Evolutionary conservation across 2,888 invertebrate genomes (phyloP).

Genomic region (Melipona bicolor): DNA sequence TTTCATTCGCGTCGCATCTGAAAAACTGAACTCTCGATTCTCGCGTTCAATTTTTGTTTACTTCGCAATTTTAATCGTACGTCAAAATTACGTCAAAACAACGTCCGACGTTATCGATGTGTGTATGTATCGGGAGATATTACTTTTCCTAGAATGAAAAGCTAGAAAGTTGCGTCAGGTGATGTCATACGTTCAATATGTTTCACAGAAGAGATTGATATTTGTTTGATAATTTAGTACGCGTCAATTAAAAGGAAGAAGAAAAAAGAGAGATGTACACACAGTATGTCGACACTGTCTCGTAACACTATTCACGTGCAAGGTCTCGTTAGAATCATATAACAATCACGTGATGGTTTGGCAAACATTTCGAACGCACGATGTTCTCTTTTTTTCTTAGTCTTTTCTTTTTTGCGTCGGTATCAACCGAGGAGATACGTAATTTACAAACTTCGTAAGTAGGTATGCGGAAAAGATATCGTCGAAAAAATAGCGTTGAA

Average conservation of each 20-base stretch:
- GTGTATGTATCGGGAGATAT: background rate
- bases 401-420: background rate
- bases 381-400: background rate
- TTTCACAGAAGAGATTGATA: background rate
- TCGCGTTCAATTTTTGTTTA: background rate
- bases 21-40: background rate
- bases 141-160: background rate
- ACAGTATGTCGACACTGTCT: background rate
- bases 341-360: conserved; percentile 8
- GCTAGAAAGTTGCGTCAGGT: conserved; percentile 1
- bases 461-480: background rate
- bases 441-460: background rate
- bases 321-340: conserved; percentile 10
- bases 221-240: background rate
- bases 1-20: background rate
- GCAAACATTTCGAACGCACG: background rate
- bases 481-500: background rate
- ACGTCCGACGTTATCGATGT: background rate
- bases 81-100: background rate
- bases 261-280: background rate
- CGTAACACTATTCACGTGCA: conserved; percentile 3
- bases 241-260: background rate
- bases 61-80: background rate
- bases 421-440: background rate
- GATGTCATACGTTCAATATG: background rate